These are phyloP conservation scores for Odocoileus hemionus DNA, from an alignment of 2,113 vertebrate genomes.

Conservation along the genomic window DNA sequence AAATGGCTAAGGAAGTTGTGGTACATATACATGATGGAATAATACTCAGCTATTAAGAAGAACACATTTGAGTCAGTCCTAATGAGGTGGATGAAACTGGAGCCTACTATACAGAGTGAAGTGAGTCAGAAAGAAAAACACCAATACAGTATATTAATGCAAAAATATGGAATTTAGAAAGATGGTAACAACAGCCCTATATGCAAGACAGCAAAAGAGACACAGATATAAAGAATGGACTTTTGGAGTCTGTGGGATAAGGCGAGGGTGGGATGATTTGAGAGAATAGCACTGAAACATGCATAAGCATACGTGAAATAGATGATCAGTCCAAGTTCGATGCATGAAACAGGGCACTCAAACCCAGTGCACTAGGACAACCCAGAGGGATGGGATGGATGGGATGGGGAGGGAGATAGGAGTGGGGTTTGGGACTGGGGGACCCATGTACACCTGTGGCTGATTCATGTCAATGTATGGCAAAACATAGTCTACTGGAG, in stretches of 20 bases:
- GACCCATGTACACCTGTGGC: not conserved
- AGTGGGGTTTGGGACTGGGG: not conserved
- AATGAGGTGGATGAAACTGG: not conserved
- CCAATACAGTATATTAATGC: not conserved
- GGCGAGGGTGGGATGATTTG: not conserved
- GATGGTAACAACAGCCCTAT: not conserved
- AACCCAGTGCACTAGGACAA: not conserved
- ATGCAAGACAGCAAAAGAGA: not conserved
- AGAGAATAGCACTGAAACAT: not conserved
- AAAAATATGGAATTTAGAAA: not conserved
- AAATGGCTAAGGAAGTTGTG: not conserved
- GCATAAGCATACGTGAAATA: not conserved
- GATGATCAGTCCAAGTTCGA: not conserved
- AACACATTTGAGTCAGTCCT: not conserved
- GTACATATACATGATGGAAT: not conserved
- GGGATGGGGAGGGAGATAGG: not conserved
- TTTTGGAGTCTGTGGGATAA: not conserved
- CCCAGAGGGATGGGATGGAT: not conserved
- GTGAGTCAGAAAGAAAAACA: not conserved
- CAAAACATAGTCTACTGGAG: not conserved
- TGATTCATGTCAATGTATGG: not conserved
- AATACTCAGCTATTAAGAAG: not conserved
- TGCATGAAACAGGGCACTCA: not conserved
- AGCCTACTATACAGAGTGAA: not conserved
- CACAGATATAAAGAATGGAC: not conserved